phyloP scores from a whole-genome alignment of 2,888 invertebrate genomes.

The Lycocerus yunnanus region DNA sequence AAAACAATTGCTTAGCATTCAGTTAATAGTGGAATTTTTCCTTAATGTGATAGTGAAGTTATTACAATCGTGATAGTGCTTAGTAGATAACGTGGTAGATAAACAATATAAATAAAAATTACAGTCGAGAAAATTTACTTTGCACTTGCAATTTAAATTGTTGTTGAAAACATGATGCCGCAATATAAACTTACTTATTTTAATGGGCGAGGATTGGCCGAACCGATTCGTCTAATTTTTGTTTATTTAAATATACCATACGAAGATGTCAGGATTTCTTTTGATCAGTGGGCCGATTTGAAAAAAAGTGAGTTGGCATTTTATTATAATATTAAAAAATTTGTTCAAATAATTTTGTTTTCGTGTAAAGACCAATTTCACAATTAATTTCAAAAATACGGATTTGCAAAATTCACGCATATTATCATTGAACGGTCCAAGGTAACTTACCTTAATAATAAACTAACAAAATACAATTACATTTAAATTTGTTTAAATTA shows the following conservation, averaged over 20 bases:
- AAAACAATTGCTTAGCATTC: background rate
- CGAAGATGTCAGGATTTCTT: background rate
- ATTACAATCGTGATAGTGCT: background rate
- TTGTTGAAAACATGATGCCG: background rate
- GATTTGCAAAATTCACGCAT: no score
- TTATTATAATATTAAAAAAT: no score
- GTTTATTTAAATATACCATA: background rate
- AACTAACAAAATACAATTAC: no score
- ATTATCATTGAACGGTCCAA: no score
- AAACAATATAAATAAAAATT: background rate
- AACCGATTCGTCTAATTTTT: background rate
- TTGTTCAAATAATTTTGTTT: no score
- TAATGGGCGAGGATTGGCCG: background rate
- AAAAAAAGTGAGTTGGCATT: background rate
- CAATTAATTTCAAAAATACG: no score
- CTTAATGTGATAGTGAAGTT: background rate
- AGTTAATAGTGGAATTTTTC: background rate
- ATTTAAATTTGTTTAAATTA: no score
- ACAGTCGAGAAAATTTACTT: background rate
- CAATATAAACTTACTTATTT: background rate
- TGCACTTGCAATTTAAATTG: background rate
- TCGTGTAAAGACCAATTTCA: no score
- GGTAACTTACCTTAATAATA: no score
- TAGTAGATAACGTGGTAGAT: background rate
- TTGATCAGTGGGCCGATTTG: background rate